phyloP scores from a whole-genome alignment of 2,113 vertebrate genomes.

The Sylvia atricapilla region DNA sequence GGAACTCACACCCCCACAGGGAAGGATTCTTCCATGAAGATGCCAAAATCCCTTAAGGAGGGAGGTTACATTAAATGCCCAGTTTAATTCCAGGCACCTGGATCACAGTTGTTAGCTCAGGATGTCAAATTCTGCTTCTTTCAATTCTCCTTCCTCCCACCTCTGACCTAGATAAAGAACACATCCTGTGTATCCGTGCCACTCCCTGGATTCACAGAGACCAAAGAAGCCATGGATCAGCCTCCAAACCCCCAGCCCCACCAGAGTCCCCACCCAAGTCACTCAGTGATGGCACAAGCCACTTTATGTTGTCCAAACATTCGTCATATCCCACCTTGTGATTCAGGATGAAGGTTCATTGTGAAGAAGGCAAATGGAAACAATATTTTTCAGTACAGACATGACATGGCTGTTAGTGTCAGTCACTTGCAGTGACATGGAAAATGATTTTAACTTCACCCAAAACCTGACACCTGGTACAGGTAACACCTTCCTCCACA shows the following conservation, averaged over 20 bases:
- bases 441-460: neutral
- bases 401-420: no score
- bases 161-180: slow-evolving; percentile 14
- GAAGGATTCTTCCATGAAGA: neutral
- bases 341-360: neutral
- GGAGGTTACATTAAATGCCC: neutral
- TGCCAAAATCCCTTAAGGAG: neutral
- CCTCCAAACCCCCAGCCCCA: neutral
- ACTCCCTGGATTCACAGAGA: neutral
- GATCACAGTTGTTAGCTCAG: neutral
- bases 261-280: neutral
- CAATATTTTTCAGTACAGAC: neutral
- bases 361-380: neutral
- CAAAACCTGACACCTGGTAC: neutral
- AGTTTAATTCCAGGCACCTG: neutral
- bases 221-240: neutral
- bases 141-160: neutral
- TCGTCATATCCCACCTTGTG: neutral
- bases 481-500: neutral
- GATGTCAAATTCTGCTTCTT: neutral
- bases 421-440: neutral
- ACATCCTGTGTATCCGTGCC: neutral
- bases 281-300: neutral
- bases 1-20: neutral
- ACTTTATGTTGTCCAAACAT: neutral